Conservation (phyloP, 2,888 invertebrate species). For the Lithosia quadra region DNA sequence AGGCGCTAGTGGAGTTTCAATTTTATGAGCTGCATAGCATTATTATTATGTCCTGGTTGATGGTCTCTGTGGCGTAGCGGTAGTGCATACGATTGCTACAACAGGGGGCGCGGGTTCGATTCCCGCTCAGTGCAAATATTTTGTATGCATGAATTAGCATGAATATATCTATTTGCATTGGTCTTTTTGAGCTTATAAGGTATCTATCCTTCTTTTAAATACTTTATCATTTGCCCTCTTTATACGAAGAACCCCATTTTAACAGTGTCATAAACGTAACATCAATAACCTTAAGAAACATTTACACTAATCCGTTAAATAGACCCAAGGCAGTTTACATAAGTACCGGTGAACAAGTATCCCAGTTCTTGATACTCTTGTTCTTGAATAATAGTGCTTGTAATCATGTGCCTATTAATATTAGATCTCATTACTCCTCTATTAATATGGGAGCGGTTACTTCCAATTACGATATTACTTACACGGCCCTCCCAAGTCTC, state of each 20-base stretch:
- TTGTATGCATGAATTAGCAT: too few relatives aligned
- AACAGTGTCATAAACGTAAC: not conserved
- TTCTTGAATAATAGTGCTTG: not conserved
- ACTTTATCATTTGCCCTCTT: not conserved
- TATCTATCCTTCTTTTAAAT: too few relatives aligned
- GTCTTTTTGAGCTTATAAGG: too few relatives aligned
- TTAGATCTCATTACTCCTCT: not conserved
- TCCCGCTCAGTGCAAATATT: too few relatives aligned
- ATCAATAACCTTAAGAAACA: not conserved
- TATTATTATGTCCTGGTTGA: too few relatives aligned
- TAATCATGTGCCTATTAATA: conserved; percentile 2
- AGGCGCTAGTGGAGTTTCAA: too few relatives aligned
- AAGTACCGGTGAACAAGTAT: not conserved
- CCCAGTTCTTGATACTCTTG: not conserved
- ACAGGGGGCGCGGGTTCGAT: too few relatives aligned
- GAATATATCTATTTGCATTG: too few relatives aligned
- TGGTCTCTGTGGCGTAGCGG: too few relatives aligned
- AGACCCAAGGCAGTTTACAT: not conserved
- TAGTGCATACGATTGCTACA: too few relatives aligned
- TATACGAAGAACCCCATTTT: not conserved
- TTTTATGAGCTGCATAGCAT: too few relatives aligned
- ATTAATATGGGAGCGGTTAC: not conserved
- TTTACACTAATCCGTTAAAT: not conserved
- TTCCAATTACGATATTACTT: not conserved
- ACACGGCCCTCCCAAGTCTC: not conserved